A percentile compares a stretch with the other conserved stretches of the same genome.
Conservation (phyloP, 2,113 vertebrate genomes). For the Talpa occidentalis region DNA sequence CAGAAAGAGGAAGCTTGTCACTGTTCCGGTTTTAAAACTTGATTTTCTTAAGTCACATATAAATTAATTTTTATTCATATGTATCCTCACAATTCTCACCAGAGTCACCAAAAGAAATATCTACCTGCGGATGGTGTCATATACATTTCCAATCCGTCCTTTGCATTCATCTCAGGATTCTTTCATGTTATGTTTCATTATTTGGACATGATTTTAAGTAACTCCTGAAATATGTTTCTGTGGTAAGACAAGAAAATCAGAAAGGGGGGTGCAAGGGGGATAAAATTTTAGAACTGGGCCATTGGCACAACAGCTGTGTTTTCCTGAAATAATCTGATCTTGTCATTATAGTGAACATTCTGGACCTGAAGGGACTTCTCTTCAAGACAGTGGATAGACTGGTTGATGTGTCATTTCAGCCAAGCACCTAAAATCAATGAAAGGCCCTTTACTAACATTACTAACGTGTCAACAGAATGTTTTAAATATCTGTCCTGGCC, state of each 20-base stretch:
- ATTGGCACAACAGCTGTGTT: background rate
- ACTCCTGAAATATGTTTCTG: background rate
- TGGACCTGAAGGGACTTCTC: background rate
- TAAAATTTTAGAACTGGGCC: background rate
- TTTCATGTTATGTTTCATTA: background rate
- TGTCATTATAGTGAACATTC: background rate
- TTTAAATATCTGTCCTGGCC: background rate
- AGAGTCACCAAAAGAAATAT: background rate
- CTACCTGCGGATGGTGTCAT: background rate
- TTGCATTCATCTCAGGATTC: background rate
- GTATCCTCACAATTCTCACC: background rate
- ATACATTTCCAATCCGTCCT: background rate
- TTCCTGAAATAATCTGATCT: background rate
- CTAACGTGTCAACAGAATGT: background rate
- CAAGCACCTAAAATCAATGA: background rate
- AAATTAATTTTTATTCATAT: background rate
- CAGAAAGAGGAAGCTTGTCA: background rate
- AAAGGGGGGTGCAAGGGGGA: background rate
- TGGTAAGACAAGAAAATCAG: background rate
- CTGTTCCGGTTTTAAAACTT: background rate
- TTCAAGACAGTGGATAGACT: background rate
- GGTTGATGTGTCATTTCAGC: background rate
- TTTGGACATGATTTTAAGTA: background rate
- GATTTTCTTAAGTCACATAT: background rate
- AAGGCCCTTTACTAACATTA: background rate